Conservation (phyloP, 2,888 invertebrate genomes). For the Chrysolina americana region DNA sequence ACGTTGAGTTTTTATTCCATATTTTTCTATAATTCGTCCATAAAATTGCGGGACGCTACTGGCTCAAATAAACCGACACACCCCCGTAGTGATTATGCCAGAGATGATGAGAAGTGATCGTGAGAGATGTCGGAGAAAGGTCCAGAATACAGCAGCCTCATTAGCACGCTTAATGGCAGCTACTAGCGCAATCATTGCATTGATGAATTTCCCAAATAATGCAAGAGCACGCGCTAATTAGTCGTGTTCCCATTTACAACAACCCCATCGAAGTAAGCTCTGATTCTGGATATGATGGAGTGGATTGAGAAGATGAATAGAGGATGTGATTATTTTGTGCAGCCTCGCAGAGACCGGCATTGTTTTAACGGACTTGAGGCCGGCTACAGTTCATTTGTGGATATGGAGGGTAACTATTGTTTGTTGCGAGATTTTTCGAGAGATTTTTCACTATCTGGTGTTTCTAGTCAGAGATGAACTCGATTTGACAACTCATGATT, state of each 20-base stretch:
- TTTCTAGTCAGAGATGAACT: too few relatives aligned
- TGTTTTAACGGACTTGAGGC: not conserved
- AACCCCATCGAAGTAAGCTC: constrained; percentile 11
- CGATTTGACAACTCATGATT: not conserved
- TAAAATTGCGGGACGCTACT: constrained; percentile 3
- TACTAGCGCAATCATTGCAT: constrained; percentile 58
- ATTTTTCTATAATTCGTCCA: not conserved
- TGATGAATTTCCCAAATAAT: constrained; percentile 61
- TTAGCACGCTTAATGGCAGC: constrained; percentile 59
- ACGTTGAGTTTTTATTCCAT: not conserved
- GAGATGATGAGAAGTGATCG: constrained; percentile 32
- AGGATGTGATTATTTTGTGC: not conserved
- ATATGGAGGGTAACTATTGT: not conserved
- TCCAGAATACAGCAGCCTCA: constrained; percentile 61
- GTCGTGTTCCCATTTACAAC: constrained; percentile 40
- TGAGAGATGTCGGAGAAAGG: constrained; percentile 36
- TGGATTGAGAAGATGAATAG: constrained; percentile 7
- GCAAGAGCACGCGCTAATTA: constrained; percentile 60
- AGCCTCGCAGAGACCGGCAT: not conserved
- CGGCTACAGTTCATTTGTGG: not conserved
- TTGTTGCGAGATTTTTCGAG: too few relatives aligned
- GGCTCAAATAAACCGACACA: constrained; percentile 5
- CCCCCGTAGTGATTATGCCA: constrained; percentile 14
- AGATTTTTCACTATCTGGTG: too few relatives aligned
- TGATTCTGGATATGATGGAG: constrained; percentile 14